Percentiles rank a stretch among this genome's conserved stretches.
Conservation (phyloP, 2,888 invertebrate species). For the Chouioia cunea region DNA sequence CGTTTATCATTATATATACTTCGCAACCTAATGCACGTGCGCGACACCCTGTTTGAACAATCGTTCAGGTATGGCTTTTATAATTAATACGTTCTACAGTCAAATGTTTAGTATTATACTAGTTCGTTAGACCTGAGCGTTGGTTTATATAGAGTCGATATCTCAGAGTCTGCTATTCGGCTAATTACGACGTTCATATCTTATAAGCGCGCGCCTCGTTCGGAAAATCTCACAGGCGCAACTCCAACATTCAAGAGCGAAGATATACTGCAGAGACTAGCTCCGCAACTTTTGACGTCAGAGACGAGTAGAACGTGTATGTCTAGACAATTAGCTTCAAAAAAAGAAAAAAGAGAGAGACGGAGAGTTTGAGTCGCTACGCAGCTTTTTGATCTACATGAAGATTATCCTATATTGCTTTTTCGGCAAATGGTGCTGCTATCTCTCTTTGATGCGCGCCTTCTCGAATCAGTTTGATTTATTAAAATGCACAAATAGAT, state of each 20-base stretch:
- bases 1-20: slow-evolving; percentile 42
- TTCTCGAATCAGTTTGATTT: slow-evolving; percentile 9
- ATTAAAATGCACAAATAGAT: slow-evolving; percentile 2
- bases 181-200: slow-evolving; percentile 56
- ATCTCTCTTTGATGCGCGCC: slow-evolving; percentile 16
- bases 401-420: slow-evolving; percentile 19
- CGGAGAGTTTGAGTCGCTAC: slow-evolving; percentile 22
- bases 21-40: slow-evolving; percentile 16
- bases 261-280: slow-evolving; percentile 3
- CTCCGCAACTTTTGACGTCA: slow-evolving; percentile 35
- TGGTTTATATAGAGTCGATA: slow-evolving; percentile 48
- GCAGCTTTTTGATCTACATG: background rate
- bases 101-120: too few species aligned
- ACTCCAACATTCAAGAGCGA: background rate
- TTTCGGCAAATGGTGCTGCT: too few species aligned
- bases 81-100: slow-evolving; percentile 29
- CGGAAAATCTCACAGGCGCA: slow-evolving; percentile 30
- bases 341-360: slow-evolving; percentile 7
- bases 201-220: background rate
- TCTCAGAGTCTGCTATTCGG: slow-evolving; percentile 56
- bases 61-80: slow-evolving; percentile 25
- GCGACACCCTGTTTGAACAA: slow-evolving; percentile 27
- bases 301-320: slow-evolving; percentile 2
- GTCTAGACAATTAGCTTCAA: slow-evolving; percentile 37
- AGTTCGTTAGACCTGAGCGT: slow-evolving; percentile 51